phyloP scores from a whole-genome alignment of 35 echinoderm and acorn worm species.

The Stichopus chloronotus region DNA sequence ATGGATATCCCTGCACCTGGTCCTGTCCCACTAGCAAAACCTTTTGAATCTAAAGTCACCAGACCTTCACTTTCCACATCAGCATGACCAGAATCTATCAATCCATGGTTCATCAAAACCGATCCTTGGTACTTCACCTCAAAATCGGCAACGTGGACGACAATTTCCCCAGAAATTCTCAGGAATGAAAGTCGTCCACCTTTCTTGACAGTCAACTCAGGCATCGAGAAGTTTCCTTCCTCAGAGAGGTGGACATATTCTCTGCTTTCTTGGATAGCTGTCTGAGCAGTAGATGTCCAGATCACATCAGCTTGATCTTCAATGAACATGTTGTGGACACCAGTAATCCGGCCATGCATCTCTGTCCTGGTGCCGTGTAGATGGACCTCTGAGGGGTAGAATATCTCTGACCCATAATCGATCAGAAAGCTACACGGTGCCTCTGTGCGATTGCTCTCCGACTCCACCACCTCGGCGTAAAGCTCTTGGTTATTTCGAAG shows the following conservation, averaged over 20 bases:
- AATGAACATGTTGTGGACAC: conserved; percentile 83
- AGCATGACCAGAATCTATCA: conserved; percentile 82
- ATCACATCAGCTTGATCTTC: conserved; percentile 70
- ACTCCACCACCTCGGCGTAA: conserved; percentile 87
- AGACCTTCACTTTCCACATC: conserved; percentile 89
- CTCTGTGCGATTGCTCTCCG: conserved; percentile 79
- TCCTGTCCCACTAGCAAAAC: conserved; percentile 58
- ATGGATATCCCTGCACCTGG: conserved; percentile 62
- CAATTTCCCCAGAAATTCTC: conserved; percentile 59
- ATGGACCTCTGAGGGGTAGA: conserved; percentile 86
- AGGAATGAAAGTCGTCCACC: conserved; percentile 72
- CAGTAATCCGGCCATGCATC: conserved; percentile 79
- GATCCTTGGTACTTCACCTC: conserved; percentile 85
- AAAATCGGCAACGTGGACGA: conserved; percentile 70
- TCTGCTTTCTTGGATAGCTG: conserved; percentile 75
- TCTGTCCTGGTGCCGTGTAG: conserved; percentile 85
- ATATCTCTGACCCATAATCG: conserved; percentile 84
- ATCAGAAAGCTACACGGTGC: conserved; percentile 88
- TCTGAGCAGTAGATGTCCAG: conserved; percentile 85
- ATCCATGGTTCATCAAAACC: conserved; percentile 77
- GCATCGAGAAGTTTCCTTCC: conserved; percentile 88
- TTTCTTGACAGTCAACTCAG: conserved; percentile 74
- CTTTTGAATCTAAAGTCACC: conserved; percentile 73
- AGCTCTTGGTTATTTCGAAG: conserved; percentile 77
- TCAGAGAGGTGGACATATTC: conserved; percentile 83